Conservation (phyloP, 2,797 vertebrate genomes). For the Diceros bicornis region DNA sequence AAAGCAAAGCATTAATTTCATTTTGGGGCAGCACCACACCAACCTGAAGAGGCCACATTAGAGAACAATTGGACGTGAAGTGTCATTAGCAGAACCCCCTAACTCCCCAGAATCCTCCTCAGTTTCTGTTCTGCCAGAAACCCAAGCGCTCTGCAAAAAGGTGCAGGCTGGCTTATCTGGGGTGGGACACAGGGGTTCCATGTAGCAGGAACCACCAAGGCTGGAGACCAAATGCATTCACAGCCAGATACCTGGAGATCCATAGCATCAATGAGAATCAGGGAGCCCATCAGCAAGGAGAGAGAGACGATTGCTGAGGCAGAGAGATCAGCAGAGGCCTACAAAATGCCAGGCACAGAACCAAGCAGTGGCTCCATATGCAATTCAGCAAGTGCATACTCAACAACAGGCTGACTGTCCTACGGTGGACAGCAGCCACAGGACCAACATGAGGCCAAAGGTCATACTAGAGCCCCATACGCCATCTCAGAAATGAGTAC, state of each 20-base stretch:
- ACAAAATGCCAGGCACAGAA: neutral
- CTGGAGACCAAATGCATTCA: neutral
- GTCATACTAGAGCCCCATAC: neutral
- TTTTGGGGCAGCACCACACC: neutral
- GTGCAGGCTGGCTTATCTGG: neutral
- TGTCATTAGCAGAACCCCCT: neutral
- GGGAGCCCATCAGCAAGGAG: neutral
- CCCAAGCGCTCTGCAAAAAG: neutral
- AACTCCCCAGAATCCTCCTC: neutral
- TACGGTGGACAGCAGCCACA: neutral
- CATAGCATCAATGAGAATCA: neutral
- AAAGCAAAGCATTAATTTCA: neutral
- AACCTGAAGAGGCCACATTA: neutral
- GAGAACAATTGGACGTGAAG: neutral
- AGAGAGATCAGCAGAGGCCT: neutral
- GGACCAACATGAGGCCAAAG: neutral
- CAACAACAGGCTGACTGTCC: fast-evolving
- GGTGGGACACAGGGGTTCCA: neutral
- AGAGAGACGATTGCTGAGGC: neutral
- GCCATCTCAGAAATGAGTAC: neutral
- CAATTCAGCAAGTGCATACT: neutral
- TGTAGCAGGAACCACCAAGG: neutral
- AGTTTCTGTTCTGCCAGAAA: neutral
- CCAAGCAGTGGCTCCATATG: neutral
- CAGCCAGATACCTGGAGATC: neutral